phyloP scores from a whole-genome alignment of 2,797 vertebrate species.

The Lemur catta region DNA sequence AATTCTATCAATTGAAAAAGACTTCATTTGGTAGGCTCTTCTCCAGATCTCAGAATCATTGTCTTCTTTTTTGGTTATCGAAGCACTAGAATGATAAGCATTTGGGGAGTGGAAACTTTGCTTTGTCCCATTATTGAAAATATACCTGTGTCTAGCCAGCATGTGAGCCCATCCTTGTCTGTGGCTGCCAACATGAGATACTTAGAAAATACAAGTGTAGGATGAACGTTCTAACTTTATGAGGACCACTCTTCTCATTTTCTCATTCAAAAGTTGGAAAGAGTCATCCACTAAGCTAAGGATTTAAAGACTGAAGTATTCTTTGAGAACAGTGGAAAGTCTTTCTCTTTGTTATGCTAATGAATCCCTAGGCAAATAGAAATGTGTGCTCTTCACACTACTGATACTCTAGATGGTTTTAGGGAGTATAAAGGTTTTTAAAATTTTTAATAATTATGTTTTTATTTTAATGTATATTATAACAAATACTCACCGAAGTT shows the following conservation, averaged over 20 bases:
- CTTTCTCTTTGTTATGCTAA: slow-evolving; percentile 45
- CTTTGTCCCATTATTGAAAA: slow-evolving; percentile 19
- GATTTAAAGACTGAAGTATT: slow-evolving; percentile 3
- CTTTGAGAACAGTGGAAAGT: slow-evolving; percentile 5
- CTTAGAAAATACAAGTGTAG: background rate
- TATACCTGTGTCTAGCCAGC: background rate
- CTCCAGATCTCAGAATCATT: background rate
- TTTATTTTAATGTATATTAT: slow-evolving; percentile 2
- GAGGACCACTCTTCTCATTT: background rate
- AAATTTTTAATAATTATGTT: background rate
- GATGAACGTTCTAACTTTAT: slow-evolving; percentile 7
- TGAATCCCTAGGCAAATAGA: background rate
- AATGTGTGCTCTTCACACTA: background rate
- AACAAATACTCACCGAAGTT: background rate
- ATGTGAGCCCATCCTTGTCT: background rate
- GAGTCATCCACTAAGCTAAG: slow-evolving; percentile 36
- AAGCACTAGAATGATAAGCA: background rate
- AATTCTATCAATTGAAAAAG: background rate
- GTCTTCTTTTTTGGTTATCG: background rate
- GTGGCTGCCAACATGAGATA: slow-evolving; percentile 19
- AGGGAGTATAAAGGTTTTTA: background rate
- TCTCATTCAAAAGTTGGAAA: slow-evolving; percentile 21
- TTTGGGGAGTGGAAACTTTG: background rate
- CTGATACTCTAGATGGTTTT: background rate
- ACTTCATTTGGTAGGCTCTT: background rate